These are phyloP conservation scores for Acromyrmex echinatior DNA, from an alignment of 1,140 invertebrate species.

Conservation along the genomic window DNA sequence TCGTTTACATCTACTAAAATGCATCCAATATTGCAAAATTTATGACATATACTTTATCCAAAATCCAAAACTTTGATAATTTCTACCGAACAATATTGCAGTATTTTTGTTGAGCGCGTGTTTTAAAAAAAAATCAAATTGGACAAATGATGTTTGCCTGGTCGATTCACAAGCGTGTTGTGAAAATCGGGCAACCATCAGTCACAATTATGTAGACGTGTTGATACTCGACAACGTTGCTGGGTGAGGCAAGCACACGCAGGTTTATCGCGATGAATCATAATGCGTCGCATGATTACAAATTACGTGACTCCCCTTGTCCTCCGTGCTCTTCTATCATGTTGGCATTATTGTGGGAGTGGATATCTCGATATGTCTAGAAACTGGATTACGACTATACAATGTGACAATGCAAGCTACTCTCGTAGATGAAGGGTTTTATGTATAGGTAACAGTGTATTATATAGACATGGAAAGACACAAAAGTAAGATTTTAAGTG, in stretches of 20 bases:
- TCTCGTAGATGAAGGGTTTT: constrained; percentile 27
- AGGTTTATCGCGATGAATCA: constrained; percentile 58
- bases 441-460: neutral
- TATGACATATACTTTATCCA: neutral
- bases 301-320: constrained; percentile 40
- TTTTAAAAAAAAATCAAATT: constrained; percentile 13
- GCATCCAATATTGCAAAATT: neutral
- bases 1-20: neutral
- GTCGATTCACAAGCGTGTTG: constrained; percentile 15
- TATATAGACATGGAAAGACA: neutral
- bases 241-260: constrained; percentile 32
- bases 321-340: constrained; percentile 21
- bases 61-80: neutral
- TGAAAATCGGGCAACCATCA: constrained; percentile 51
- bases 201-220: constrained; percentile 55
- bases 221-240: constrained; percentile 44
- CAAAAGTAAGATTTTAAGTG: neutral
- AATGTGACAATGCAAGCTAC: constrained; percentile 11
- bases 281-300: constrained; percentile 56
- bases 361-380: constrained; percentile 40
- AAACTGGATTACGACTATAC: constrained; percentile 40
- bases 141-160: neutral
- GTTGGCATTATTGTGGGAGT: constrained; percentile 39
- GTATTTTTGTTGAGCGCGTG: constrained; percentile 26
- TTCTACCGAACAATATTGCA: constrained; percentile 8